A percentile compares a stretch with the other conserved stretches of the same genome.
These are phyloP conservation scores for Martes flavigula DNA, from an alignment of 2,797 vertebrate species.

Conservation along the genomic window DNA sequence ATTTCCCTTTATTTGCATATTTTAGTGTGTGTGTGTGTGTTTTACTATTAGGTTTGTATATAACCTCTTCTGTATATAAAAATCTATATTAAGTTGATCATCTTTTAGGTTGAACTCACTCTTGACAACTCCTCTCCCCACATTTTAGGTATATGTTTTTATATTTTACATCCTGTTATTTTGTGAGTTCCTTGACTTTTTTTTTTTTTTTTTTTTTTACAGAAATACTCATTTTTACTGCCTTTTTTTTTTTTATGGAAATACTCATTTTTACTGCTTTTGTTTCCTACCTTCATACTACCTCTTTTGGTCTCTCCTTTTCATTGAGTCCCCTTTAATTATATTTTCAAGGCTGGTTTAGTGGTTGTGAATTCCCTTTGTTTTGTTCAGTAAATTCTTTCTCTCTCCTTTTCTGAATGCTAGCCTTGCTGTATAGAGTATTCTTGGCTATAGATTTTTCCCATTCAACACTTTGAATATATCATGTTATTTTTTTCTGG, in stretches of 20 bases:
- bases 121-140: background rate
- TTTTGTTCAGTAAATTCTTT: background rate
- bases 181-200: background rate
- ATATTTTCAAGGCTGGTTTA: background rate
- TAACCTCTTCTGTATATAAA: background rate
- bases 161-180: background rate
- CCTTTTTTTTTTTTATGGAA: background rate
- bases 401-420: background rate
- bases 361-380: background rate
- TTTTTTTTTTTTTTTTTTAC: no score
- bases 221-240: background rate
- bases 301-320: background rate
- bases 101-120: background rate
- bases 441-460: background rate
- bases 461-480: background rate
- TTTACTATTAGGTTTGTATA: background rate
- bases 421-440: background rate
- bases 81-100: background rate
- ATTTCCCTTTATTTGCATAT: background rate
- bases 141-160: background rate
- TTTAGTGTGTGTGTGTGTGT: no score
- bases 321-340: background rate
- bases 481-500: background rate
- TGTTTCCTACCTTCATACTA: background rate
- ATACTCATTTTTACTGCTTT: background rate